Base-by-base conservation (phyloP, 2,888 invertebrate genomes). In the Ochropleura leucogaster region DNA sequence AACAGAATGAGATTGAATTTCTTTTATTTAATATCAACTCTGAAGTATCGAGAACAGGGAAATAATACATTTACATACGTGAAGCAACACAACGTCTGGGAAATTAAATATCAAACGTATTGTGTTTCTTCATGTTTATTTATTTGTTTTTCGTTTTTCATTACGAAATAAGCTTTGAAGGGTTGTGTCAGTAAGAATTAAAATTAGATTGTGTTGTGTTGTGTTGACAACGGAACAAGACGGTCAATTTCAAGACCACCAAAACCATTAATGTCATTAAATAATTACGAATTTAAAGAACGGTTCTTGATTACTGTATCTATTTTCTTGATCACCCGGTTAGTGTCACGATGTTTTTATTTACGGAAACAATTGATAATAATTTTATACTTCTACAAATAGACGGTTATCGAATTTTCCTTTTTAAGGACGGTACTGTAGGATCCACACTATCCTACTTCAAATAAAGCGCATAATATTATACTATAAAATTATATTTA, bases 21-120 rank as follows among this genome's bases (percentile, higher is more conserved):
- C 46, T 51, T 77, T 72, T 40, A 59, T 77, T 72, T 40, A 59
- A 74, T 72, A 72, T 71, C 14, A 40, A 9, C 20, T 53, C 8
- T 30, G 12, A 6, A 57, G n/a, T 76, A 57, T 63, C 60, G 42
- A 60, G 60, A 42, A 60, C 12, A 44, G 20, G 12, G 30, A 68
- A 68, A 74, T 60, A 3, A n/a, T 40, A 55, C 67, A 49, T 55
- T 74, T 30, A n/a, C n/a, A 47, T 44, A 68, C n/a, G 30, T 20
- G 30, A 55, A 9, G 7, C 10, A 66, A 70, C 47, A 55, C 47
- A 51, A 6, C 14, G 16, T 12, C 44, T 51, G 49, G 6, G 30
- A 74, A 75, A 75, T 49, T 49, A 44, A 75, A 76, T 67, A 55
- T n/a, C n/a, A 42, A 10, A 47, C 18, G 14, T n/a, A n/a, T 30